A percentile compares a stretch with the other conserved stretches of the same genome.
phyloP scores from a whole-genome alignment of 2,888 invertebrate genomes.

The Conomelus anceps region DNA sequence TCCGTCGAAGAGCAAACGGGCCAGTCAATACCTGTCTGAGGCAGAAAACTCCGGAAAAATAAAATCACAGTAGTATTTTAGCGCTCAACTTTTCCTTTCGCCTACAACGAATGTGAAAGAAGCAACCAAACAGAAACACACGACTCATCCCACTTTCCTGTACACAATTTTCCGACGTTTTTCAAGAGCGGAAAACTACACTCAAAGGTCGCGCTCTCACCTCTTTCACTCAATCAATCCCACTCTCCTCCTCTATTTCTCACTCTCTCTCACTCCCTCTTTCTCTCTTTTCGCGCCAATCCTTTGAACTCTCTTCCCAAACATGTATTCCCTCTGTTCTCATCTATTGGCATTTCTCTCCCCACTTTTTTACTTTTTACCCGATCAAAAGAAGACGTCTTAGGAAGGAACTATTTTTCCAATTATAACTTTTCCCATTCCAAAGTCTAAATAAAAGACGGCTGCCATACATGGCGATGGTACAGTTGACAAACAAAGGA shows the following conservation, averaged over 20 bases:
- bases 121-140: not conserved
- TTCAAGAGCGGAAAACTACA: not conserved
- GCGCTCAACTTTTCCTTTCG: not conserved
- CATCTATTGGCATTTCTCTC: not conserved
- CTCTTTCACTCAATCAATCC: too few species aligned
- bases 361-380: not conserved
- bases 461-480: not conserved
- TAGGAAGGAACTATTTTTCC: conserved; percentile 2
- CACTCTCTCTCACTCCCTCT: too few species aligned
- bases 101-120: not conserved
- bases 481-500: not conserved
- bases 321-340: not conserved
- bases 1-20: not conserved
- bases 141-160: not conserved
- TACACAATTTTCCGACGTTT: not conserved
- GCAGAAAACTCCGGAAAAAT: not conserved
- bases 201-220: not conserved
- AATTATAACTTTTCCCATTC: conserved; percentile 11
- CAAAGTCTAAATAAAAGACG: not conserved
- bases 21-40: not conserved
- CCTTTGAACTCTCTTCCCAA: not conserved
- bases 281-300: not conserved
- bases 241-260: too few species aligned
- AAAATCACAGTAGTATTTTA: not conserved
- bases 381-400: not conserved